These are phyloP conservation scores for Lycaena phlaeas DNA, from an alignment of 2,888 invertebrate species.

Conservation along the genomic window DNA sequence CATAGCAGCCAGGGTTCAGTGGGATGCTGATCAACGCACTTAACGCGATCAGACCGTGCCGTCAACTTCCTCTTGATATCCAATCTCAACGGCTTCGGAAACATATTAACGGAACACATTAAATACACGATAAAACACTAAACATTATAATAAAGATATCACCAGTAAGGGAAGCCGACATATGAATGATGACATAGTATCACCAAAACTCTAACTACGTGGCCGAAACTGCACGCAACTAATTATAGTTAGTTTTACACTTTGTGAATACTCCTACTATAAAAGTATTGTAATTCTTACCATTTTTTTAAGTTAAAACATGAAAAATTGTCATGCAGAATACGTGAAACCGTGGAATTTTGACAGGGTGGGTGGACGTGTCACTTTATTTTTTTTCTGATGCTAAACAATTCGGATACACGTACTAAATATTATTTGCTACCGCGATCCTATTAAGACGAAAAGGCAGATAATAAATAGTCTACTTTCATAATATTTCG, in stretches of 20 bases:
- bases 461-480: background rate
- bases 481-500: no score
- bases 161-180: constrained; percentile 40
- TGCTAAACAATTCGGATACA: constrained; percentile 21
- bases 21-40: constrained; percentile 98
- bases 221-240: constrained; percentile 24
- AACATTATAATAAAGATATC: constrained; percentile 21
- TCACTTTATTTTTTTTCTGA: constrained; percentile 46
- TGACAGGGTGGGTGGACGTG: constrained; percentile 64
- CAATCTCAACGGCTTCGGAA: constrained; percentile 88
- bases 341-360: constrained; percentile 41
- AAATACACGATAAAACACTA: constrained; percentile 15
- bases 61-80: constrained; percentile 99
- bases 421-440: constrained; percentile 11
- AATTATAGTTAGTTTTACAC: constrained; percentile 9
- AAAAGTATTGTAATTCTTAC: constrained; percentile 38
- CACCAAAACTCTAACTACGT: constrained; percentile 34
- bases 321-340: constrained; percentile 48
- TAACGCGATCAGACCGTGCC: constrained; percentile 97
- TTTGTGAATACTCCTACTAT: constrained; percentile 17
- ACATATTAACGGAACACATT: constrained; percentile 32
- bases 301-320: constrained; percentile 60
- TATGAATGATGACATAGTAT: constrained; percentile 43
- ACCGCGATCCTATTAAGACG: background rate
- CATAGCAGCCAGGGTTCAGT: constrained; percentile 99